A percentile compares a stretch with the other conserved stretches of the same genome.
Evolutionary conservation across 2,113 vertebrate genomes (phyloP).

Genomic region (Garra rufa): DNA sequence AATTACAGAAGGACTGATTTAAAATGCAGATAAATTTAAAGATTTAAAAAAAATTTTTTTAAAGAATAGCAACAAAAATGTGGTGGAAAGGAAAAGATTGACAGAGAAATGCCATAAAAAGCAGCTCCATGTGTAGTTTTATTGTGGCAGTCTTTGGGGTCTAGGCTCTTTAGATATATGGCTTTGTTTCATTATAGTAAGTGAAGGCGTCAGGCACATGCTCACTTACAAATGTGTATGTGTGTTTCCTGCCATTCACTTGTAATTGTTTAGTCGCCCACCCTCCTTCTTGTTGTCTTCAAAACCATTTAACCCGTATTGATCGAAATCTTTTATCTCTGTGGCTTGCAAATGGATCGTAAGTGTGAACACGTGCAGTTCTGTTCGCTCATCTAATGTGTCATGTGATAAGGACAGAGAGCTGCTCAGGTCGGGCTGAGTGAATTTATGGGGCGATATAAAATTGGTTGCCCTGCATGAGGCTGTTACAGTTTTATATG

Average conservation of each 20-base stretch:
- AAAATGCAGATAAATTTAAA: background rate
- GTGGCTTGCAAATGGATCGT: conserved; percentile 7
- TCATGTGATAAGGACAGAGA: background rate
- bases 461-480: conserved; percentile 5
- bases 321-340: conserved; percentile 25
- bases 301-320: conserved; percentile 30
- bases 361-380: conserved; percentile 18
- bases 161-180: conserved; percentile 49
- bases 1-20: background rate
- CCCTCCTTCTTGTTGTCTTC: conserved; percentile 7
- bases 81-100: background rate
- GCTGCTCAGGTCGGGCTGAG: conserved; percentile 2
- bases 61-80: background rate
- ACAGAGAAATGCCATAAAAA: conserved; percentile 19
- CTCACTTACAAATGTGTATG: conserved; percentile 12
- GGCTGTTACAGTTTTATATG: conserved; percentile 29
- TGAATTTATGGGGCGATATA: conserved; percentile 9
- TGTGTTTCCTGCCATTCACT: background rate
- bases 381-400: background rate
- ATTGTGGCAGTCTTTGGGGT: conserved; percentile 16
- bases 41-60: too few species aligned
- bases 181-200: conserved; percentile 59
- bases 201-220: conserved; percentile 50
- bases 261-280: conserved; percentile 23
- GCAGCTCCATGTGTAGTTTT: conserved; percentile 26